phyloP scores from a whole-genome alignment of 2,797 vertebrate species.

The Vultur gryphus region DNA sequence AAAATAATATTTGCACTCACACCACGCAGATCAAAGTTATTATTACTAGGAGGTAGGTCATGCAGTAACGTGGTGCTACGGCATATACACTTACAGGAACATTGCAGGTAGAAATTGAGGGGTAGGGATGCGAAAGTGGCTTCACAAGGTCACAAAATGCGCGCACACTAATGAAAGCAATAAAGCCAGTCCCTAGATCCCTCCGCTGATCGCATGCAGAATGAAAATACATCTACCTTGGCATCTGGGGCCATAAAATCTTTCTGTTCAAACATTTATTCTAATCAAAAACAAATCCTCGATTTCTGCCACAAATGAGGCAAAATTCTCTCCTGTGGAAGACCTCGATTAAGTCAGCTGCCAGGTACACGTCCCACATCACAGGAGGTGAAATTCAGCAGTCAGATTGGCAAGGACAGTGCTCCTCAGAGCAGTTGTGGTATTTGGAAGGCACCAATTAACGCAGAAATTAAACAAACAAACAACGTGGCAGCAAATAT shows the following conservation, averaged over 20 bases:
- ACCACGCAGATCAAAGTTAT: not conserved
- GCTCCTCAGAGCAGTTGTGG: not conserved
- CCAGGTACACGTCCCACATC: not conserved
- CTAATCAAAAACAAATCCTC: not conserved
- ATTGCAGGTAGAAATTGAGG: not conserved
- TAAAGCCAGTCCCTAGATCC: not conserved
- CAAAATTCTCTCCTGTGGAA: not conserved
- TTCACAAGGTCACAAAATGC: constrained; percentile 4
- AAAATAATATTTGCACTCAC: constrained; percentile 40
- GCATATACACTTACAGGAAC: not conserved
- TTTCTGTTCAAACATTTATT: not conserved
- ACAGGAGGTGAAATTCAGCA: not conserved
- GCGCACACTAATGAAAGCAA: not conserved
- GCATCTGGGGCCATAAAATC: not conserved
- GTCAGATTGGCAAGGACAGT: not conserved
- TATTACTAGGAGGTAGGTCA: not conserved
- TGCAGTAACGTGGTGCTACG: rapidly evolving
- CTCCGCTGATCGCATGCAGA: not conserved
- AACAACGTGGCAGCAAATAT: not conserved
- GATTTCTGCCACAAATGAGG: not conserved
- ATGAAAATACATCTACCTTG: not conserved
- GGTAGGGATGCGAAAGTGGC: not conserved
- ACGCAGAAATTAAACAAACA: constrained; percentile 29
- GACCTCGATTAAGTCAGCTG: not conserved
- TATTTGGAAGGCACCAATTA: constrained; percentile 28